phyloP scores from a whole-genome alignment of 2,888 invertebrate species.

The Neocrepidodera transversa region DNA sequence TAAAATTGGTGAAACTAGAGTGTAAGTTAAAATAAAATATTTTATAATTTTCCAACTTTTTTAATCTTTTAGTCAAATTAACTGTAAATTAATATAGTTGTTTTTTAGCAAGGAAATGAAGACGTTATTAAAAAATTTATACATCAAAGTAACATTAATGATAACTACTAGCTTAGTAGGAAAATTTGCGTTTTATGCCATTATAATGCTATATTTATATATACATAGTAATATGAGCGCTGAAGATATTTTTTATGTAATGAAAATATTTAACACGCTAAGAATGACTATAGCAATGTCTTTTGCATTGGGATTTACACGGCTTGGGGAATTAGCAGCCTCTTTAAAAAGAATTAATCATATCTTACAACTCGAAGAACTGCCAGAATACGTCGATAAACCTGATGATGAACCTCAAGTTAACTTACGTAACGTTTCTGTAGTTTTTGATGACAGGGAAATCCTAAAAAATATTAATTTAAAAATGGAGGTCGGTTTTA shows the following conservation, averaged over 20 bases:
- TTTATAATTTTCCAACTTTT: too few relatives aligned
- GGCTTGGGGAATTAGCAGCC: slow-evolving; percentile 46
- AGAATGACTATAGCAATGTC: slow-evolving; percentile 41
- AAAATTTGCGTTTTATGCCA: slow-evolving; percentile 46
- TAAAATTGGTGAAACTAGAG: slow-evolving; percentile 63
- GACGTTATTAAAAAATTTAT: slow-evolving; percentile 40
- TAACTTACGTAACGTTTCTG: slow-evolving; percentile 43
- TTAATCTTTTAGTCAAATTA: too few relatives aligned
- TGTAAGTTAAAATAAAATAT: too few relatives aligned
- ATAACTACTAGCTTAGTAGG: slow-evolving; percentile 48
- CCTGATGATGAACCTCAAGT: slow-evolving; percentile 46
- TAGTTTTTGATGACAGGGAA: slow-evolving; percentile 45
- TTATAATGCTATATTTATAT: slow-evolving; percentile 47
- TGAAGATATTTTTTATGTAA: slow-evolving; percentile 46
- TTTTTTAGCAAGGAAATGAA: slow-evolving; percentile 47
- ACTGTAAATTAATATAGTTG: too few relatives aligned
- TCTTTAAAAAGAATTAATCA: slow-evolving; percentile 43
- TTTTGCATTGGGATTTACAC: slow-evolving; percentile 43
- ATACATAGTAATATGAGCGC: slow-evolving; percentile 42
- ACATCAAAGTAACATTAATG: slow-evolving; percentile 48
- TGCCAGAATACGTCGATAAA: slow-evolving; percentile 37
- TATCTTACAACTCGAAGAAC: slow-evolving; percentile 59
- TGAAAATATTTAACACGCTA: slow-evolving; percentile 41
- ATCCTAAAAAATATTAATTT: slow-evolving; percentile 60
- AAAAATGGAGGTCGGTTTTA: slow-evolving; percentile 58